These are phyloP conservation scores for Tinea pellionella DNA, from an alignment of 2,888 invertebrate genomes.

Conservation along the genomic window DNA sequence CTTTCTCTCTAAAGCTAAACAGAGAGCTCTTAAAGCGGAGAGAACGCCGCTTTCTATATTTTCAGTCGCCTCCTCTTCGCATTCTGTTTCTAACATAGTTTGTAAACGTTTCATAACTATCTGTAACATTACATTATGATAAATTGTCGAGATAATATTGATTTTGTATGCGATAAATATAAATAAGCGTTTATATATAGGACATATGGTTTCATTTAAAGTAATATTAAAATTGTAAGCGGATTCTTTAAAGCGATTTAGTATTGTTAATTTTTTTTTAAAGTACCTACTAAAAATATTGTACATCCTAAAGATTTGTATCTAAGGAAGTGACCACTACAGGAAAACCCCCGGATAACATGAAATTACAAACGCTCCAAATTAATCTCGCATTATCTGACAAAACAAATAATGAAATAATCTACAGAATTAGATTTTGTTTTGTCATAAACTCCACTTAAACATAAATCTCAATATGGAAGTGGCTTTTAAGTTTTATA, in stretches of 20 bases:
- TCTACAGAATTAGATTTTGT: background rate
- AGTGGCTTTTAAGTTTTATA: background rate
- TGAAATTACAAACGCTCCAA: background rate
- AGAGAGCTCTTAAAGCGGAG: slow-evolving; percentile 59
- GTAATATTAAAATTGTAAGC: background rate
- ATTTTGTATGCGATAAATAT: slow-evolving; percentile 16
- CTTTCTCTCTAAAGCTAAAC: slow-evolving; percentile 80
- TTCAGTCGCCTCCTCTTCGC: slow-evolving; percentile 60
- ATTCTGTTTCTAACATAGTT: slow-evolving; percentile 63
- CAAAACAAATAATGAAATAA: slow-evolving; percentile 10
- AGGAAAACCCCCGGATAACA: background rate
- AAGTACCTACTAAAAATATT: no score
- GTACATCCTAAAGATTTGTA: background rate
- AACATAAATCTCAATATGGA: background rate
- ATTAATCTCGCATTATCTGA: slow-evolving; percentile 8
- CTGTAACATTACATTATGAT: slow-evolving; percentile 22
- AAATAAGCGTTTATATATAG: slow-evolving; percentile 11
- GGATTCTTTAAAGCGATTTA: no score
- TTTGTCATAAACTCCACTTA: background rate
- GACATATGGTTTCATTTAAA: slow-evolving; percentile 17
- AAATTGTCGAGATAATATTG: slow-evolving; percentile 19
- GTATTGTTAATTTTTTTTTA: no score
- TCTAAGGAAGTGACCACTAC: background rate
- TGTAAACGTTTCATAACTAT: slow-evolving; percentile 58
- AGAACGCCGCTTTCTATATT: slow-evolving; percentile 58